phyloP scores from a whole-genome alignment of 2,113 vertebrate genomes.

The Murina feae region DNA sequence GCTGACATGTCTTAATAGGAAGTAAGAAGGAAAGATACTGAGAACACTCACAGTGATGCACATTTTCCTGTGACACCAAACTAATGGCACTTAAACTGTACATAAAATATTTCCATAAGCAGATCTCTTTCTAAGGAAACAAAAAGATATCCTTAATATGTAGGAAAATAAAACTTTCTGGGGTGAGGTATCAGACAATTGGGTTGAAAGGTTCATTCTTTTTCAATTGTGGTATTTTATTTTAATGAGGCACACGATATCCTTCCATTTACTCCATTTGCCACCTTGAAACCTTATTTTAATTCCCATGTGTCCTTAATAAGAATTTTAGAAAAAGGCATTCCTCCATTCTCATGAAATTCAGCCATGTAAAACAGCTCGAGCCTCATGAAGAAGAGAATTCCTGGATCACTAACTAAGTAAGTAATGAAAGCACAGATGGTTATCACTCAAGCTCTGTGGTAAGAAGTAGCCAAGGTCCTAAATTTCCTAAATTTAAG shows the following conservation, averaged over 20 bases:
- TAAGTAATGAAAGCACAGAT: neutral
- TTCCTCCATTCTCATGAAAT: conserved; percentile 18
- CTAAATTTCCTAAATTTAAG: neutral
- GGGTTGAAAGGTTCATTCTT: conserved; percentile 59
- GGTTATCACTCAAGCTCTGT: neutral
- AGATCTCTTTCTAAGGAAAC: conserved; percentile 40
- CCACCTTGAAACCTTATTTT: conserved; percentile 52
- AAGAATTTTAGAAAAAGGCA: conserved; percentile 2
- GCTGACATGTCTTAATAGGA: neutral
- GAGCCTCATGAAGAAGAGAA: neutral
- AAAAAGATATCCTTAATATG: conserved; percentile 49
- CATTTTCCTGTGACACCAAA: neutral
- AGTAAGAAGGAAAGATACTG: neutral
- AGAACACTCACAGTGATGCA: neutral
- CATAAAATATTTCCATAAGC: conserved; percentile 67
- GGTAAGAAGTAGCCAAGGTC: neutral
- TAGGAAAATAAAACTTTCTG: conserved; percentile 59
- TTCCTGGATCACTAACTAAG: neutral
- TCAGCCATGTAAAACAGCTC: neutral
- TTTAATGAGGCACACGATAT: conserved; percentile 61
- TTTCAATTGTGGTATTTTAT: conserved; percentile 53
- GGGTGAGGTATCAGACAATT: conserved; percentile 56
- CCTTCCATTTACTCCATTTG: conserved; percentile 26
- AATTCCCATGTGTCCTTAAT: conserved; percentile 41
- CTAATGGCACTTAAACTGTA: conserved; percentile 44